Base-by-base conservation (phyloP, 2,888 invertebrate genomes). In the Carcina quercana region DNA sequence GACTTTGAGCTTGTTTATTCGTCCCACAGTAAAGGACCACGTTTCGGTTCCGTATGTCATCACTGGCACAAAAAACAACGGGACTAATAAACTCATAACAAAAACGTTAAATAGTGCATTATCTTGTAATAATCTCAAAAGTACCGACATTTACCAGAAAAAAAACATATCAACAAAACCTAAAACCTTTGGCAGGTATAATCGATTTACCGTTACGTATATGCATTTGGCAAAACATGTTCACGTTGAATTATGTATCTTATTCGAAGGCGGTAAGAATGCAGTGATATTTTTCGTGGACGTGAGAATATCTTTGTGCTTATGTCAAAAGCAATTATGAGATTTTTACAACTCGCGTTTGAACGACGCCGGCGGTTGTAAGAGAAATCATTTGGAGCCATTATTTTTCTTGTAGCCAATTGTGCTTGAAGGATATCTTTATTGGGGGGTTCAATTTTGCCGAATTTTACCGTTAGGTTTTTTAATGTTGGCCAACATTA, bases 311-410 rank as follows among this genome's bases (percentile, higher is more conserved):
- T 7, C n/a, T 19, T 6, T 28, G 46, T 40, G 48, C 30, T 10
- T 31, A 45, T 37, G 28, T 32, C 47, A 41, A 61, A 57, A 57
- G 56, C 56, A 59, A 69, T 73, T 59, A 70, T 63, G 59, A 60
- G 51, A 50, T 59, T 58, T 72, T 69, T 63, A 73, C 61, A 61
- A 52, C 53, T 13, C 8, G 34, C 31, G 59, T 70, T 70, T 71
- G 65, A 59, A 45, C 27, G 28, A 30, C 14, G 56, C 72, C 75
- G 73, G 51, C 52, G 38, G 46, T 57, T 62, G 62, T 5, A n/a
- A n/a, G n/a, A n/a, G n/a, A n/a, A n/a, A n/a, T n/a, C n/a, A n/a
- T n/a, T n/a, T 10, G 10, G n/a, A n/a, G 22, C 8, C 7, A 5
- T n/a, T 22, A 3, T 5, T 2, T 17, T 58, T 25, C 26, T 20